Base-by-base conservation (phyloP, 2,888 invertebrate species). In the Torymus texanus region DNA sequence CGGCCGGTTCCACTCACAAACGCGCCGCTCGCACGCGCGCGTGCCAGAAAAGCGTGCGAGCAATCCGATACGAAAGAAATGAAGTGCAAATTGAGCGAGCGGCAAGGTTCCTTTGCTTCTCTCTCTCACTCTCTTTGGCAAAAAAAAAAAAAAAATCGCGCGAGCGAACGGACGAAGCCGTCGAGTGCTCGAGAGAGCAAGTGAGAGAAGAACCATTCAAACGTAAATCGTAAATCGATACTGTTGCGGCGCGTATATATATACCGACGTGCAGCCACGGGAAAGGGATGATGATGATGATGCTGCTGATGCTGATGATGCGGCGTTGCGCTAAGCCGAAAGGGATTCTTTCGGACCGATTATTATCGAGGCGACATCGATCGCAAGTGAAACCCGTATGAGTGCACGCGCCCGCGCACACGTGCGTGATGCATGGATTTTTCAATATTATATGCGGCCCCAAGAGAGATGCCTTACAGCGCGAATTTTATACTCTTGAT, bases 201-300 rank as follows among this genome's bases (percentile, higher is more conserved):
- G 5, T 8, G 41, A 41, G 41, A 41, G 41, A 41, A 8, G 8
- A 87, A 85, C 85, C 86, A 86, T 83, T 86, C 84, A 84, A 86
- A 88, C 88, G 87, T 88, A 85, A 85, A 84, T 85, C 81, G 90
- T 86, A 89, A 90, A 86, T 87, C 85, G 90, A 90, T 89, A 89
- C 85, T 85, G 84, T 87, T 90, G 87, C 85, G 16, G 18, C 55
- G 62, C 65, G 5, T 21, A 2, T 21, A 21, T 21, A 21, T 21
- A 21, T 21, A 21, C 83, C 78, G 79, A 75, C 75, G 68, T 4
- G 12, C 8, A 50, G 51, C 11, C 18, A 11, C 4, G 51, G 29
- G 12, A 21, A 11, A 16, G 16, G 29, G 18, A 41, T 4, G 50
- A n/a, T n/a, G n/a, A n/a, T n/a, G n/a, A n/a, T n/a, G n/a, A n/a